Base-by-base conservation (phyloP, 2,113 vertebrate genomes). In the Stigmatopora nigra region DNA sequence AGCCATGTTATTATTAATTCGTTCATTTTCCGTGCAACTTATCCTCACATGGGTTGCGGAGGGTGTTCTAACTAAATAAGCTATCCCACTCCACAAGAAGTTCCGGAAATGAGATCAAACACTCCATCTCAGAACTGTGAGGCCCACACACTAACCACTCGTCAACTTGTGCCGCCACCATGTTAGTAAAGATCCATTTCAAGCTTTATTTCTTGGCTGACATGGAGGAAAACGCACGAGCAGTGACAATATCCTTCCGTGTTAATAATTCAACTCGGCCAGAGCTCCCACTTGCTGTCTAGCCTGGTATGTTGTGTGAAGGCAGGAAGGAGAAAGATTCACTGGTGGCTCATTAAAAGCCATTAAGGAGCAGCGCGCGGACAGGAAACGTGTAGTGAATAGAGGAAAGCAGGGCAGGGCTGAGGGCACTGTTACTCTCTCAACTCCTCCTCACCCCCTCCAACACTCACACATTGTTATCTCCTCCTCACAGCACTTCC, bases 361-460 rank as follows among this genome's bases (percentile, higher is more conserved):
- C 88, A 87, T 91, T 88, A 88, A 88, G 87, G 70, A 81, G 78
- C 82, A 75, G 67, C 73, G 65, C 77, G 76, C 76, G 83, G 83
- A 84, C 90, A 91, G 90, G 91, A 92, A 87, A 77, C 55, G 74
- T 83, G 78, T 73, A 88, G 90, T 90, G 91, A 89, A 89, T 92
- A 90, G 85, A 92, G 91, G 91, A 91, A 91, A 88, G 84, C 78
- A 70, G 88, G 88, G 85, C 88, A 88, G 84, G 79, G 86, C 82
- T 78, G 82, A 80, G 80, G 79, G 83, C 82, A 82, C 76, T 71
- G 71, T 72, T 80, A 75, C 75, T 72, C 81, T 74, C 77, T 78
- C 67, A 71, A 53, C 65, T 78, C 60, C 69, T 67, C 31, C 58
- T 51, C 64, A 47, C 64, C 65, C 38, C 51, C 71, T 63, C 58